Conservation (phyloP, 1,140 invertebrate genomes). For the Drosophila oshimai region DNA sequence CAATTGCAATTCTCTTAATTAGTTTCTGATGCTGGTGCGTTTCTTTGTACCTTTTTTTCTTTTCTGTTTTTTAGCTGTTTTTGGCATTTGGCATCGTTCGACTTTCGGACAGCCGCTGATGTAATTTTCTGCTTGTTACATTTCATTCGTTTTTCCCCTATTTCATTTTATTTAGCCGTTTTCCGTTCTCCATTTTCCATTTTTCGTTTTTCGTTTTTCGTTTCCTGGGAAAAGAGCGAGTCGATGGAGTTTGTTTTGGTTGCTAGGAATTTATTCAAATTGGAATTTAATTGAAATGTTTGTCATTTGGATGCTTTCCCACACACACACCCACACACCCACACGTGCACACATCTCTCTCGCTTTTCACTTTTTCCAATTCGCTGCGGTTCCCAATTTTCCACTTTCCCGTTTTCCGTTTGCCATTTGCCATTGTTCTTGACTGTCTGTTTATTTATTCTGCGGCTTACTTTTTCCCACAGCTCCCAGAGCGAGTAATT, state of each 20-base stretch:
- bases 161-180: conserved; percentile 30
- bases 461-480: conserved; percentile 29
- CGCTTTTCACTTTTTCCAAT: conserved; percentile 34
- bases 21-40: conserved; percentile 56
- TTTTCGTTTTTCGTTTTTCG: conserved; percentile 23
- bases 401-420: neutral
- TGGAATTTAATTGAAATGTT: conserved; percentile 71
- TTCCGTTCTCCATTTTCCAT: no score
- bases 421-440: conserved; percentile 5
- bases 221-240: neutral
- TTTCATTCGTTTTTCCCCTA: conserved; percentile 30
- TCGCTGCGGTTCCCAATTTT: conserved; percentile 15
- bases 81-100: conserved; percentile 30
- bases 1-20: conserved; percentile 69
- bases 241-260: conserved; percentile 42
- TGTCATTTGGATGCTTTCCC: conserved; percentile 59
- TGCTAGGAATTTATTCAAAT: conserved; percentile 57
- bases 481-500: conserved; percentile 12
- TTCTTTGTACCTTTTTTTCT: neutral
- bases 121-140: conserved; percentile 65
- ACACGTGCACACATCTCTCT: neutral
- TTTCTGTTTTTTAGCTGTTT: no score
- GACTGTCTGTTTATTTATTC: conserved; percentile 38
- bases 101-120: conserved; percentile 37
- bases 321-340: neutral